Conservation (phyloP, 2,888 invertebrate genomes). For the Cheilosia soror region DNA sequence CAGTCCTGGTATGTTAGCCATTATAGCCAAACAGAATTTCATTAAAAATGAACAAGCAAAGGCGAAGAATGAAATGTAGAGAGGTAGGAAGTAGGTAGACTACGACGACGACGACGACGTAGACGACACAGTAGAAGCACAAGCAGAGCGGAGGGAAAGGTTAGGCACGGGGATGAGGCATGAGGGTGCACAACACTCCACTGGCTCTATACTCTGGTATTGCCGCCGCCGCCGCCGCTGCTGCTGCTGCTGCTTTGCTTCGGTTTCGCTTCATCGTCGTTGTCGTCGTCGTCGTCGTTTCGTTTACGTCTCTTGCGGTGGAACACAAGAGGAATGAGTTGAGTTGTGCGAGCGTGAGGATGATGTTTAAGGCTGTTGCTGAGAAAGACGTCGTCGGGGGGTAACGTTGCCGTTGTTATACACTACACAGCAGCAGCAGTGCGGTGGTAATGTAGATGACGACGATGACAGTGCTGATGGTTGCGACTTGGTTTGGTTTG, state of each 20-base stretch:
- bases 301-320: slow-evolving; percentile 69
- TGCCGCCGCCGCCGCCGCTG: slow-evolving; percentile 14
- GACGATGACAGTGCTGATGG: slow-evolving; percentile 74
- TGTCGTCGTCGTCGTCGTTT: slow-evolving; percentile 50
- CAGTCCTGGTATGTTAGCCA: slow-evolving; percentile 75
- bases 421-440: slow-evolving; percentile 48
- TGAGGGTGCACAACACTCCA: not conserved
- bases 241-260: slow-evolving; percentile 65
- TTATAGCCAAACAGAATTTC: slow-evolving; percentile 76
- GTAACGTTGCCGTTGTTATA: slow-evolving; percentile 53
- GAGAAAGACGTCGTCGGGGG: not conserved
- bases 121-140: slow-evolving; percentile 1
- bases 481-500: slow-evolving; percentile 42
- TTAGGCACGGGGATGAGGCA: slow-evolving; percentile 20
- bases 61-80: slow-evolving; percentile 73
- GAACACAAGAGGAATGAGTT: slow-evolving; percentile 10
- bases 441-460: slow-evolving; percentile 73
- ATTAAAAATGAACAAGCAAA: slow-evolving; percentile 76
- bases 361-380: slow-evolving; percentile 3
- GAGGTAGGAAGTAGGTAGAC: slow-evolving; percentile 43
- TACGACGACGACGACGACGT: slow-evolving; percentile 1
- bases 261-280: slow-evolving; percentile 62
- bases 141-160: slow-evolving; percentile 5
- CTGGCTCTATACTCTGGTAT: slow-evolving; percentile 39
- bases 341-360: slow-evolving; percentile 21